Percentiles rank a stretch among this genome's conserved stretches.
Conservation (phyloP, 2,888 invertebrate genomes). For the Hyalella azteca region DNA sequence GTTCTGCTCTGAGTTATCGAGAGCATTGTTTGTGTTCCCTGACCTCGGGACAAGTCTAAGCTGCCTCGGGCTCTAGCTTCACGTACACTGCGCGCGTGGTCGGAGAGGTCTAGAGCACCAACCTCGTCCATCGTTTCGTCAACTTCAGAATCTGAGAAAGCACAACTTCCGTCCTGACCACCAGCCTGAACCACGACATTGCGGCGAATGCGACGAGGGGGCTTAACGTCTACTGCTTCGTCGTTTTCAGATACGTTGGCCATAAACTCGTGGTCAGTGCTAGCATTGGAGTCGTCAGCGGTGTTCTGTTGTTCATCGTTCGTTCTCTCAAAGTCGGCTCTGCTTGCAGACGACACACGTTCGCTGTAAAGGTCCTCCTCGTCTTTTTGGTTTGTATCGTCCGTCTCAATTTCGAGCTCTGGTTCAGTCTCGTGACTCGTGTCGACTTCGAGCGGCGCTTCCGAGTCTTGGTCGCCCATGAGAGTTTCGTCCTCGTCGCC, state of each 20-base stretch:
- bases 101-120: constrained; percentile 53
- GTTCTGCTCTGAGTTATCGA: constrained; percentile 52
- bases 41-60: constrained; percentile 40
- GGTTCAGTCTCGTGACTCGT: constrained; percentile 58
- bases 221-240: neutral
- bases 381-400: neutral
- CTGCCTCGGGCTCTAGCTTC: constrained; percentile 43
- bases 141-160: constrained; percentile 41
- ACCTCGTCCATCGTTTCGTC: constrained; percentile 45
- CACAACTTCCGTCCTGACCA: constrained; percentile 15
- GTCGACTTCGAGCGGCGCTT: constrained; percentile 56
- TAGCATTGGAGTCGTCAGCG: constrained; percentile 50
- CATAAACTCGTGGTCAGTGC: constrained; percentile 43
- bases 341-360: constrained; percentile 12
- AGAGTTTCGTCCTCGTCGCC: constrained; percentile 39
- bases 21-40: constrained; percentile 53
- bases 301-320: constrained; percentile 37
- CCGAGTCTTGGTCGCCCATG: constrained; percentile 54
- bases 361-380: neutral
- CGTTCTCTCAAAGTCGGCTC: neutral
- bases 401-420: constrained; percentile 44
- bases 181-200: constrained; percentile 27
- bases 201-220: constrained; percentile 13
- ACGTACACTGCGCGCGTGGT: constrained; percentile 53
- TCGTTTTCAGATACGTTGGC: constrained; percentile 41